Evolutionary conservation across 1,140 invertebrate genomes (phyloP), one percentile per base, ranked within the genome.

Genomic region (Heliothis subflexa): DNA sequence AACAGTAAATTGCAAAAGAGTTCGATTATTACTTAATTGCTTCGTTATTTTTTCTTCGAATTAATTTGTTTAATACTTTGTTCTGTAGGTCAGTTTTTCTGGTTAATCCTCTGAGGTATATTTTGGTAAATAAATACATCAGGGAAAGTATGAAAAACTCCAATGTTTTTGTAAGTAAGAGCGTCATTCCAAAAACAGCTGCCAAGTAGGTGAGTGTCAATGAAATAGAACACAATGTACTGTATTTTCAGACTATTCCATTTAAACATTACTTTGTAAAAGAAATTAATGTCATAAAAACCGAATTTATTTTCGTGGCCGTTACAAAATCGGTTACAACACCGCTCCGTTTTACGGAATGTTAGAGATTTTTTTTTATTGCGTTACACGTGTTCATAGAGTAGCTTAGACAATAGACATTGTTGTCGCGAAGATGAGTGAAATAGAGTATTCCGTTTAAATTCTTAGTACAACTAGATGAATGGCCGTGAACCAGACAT

Each of bases 171-270:
- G 49, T 80, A 68, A 78, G 74, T 78, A 61, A 81, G 61, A 81
- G 72, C 72, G 72, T 78, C 62, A 70, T 82, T 85, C 64, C 59
- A 76, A 82, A 83, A 78, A 73, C 66, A 75, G 72, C 84, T 92
- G 91, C 91, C 91, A 93, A 93, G 85, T 92, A 85, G 89, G 91
- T 91, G 90, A 92, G 86, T 91, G 90, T 91, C 87, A 92, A 90
- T 87, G 84, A 84, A 87, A 86, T 81, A 84, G 76, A 75, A 84
- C 83, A 83, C 75, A 61, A 80, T 81, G 76, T 84, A 78, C 75
- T 74, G 50, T 79, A 82, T 75, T 82, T 82, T 75, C 76, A 78
- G 80, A 78, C 71, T 61, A 78, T 68, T 84, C 78, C 54, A 45
- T 55, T 68, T 77, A 68, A 68, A 77, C 55, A 54, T 55, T 66